phyloP scores from a whole-genome alignment of 2,888 invertebrate genomes.

The Lithosia quadra region DNA sequence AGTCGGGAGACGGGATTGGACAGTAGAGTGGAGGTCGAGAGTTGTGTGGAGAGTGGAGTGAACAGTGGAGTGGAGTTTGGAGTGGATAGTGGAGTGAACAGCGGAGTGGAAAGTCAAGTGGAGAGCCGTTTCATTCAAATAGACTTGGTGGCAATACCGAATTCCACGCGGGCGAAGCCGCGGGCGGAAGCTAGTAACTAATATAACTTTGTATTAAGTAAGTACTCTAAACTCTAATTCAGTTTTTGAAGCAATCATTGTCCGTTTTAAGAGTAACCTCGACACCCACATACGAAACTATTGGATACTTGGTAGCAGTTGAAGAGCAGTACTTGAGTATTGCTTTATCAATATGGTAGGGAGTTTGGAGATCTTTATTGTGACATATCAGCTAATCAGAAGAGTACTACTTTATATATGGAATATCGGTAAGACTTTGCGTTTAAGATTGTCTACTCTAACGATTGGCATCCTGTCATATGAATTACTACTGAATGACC shows the following conservation, averaged over 20 bases:
- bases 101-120: no score
- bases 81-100: no score
- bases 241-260: constrained; percentile 20
- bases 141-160: no score
- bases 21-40: no score
- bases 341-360: constrained; percentile 59
- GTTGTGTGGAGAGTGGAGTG: no score
- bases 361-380: constrained; percentile 43
- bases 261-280: constrained; percentile 47
- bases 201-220: no score
- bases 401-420: constrained; percentile 52
- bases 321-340: constrained; percentile 52
- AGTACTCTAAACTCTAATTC: no score
- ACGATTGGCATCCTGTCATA: neutral
- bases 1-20: no score
- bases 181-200: no score
- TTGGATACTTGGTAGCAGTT: constrained; percentile 50
- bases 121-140: no score
- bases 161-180: no score
- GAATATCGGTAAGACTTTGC: constrained; percentile 60
- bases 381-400: constrained; percentile 44
- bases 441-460: neutral
- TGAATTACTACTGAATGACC: constrained; percentile 43
- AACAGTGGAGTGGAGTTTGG: no score
- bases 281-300: constrained; percentile 54